These are phyloP conservation scores for Halcyon badia DNA, from an alignment of 2,797 vertebrate species.

Conservation along the genomic window DNA sequence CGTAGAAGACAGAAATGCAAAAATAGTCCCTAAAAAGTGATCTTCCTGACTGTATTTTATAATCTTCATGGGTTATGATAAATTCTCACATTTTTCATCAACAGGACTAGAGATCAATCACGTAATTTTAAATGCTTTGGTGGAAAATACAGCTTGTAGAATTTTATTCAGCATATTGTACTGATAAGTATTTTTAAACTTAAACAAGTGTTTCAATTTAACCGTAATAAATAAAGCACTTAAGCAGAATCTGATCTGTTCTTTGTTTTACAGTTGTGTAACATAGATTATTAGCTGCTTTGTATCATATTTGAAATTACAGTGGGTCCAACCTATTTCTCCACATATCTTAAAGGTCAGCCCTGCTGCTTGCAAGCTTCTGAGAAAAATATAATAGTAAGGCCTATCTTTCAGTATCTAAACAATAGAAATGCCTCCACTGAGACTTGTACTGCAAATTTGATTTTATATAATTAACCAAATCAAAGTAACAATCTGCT, in stretches of 20 bases:
- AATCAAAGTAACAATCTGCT: neutral
- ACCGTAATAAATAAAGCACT: neutral
- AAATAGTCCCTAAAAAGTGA: neutral
- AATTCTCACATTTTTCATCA: neutral
- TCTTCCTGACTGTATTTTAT: neutral
- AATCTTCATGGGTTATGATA: neutral
- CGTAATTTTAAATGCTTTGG: neutral
- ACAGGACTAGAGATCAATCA: neutral
- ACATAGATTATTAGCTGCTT: neutral
- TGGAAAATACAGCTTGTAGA: neutral
- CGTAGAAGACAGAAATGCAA: neutral
- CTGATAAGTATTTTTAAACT: neutral
- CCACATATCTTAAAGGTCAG: neutral
- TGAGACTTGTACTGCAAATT: neutral
- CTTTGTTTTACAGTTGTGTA: neutral
- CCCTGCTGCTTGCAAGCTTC: neutral
- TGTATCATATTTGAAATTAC: neutral
- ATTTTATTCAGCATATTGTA: neutral
- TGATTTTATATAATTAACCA: neutral
- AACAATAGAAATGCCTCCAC: neutral
- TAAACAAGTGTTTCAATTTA: neutral
- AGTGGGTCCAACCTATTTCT: neutral
- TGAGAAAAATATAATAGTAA: neutral
- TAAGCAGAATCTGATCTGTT: neutral
- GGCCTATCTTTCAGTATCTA: neutral